Base-by-base conservation (phyloP, 30 jellyfish, hydroid and myxozoan species). In the Pelagia noctiluca region DNA sequence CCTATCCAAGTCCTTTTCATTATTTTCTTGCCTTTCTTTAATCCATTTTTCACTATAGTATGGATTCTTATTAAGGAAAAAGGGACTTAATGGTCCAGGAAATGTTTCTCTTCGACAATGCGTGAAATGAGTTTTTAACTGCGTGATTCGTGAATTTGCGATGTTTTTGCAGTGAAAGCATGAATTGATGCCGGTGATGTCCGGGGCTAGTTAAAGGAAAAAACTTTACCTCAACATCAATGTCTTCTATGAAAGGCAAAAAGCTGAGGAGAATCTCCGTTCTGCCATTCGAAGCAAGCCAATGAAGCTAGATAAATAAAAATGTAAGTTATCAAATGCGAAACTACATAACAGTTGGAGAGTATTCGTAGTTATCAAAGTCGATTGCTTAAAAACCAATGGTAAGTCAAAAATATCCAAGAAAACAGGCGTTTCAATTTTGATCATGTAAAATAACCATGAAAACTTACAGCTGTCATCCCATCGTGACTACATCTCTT, bases 231-330 rank as follows among this genome's bases (percentile, higher is more conserved):
- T 75, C 88, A 7, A 92, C 76, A 71, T 92, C 97, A 50, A 92
- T 92, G 65, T 86, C 83, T 26, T 68, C 48, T 24, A 92, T 78
- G 50, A 36, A 86, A 32, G 90, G 91, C 16, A 85, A 50, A 37
- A 92, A 60, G n/a, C 82, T 96, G 19, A 52, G 21, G 5, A 92
- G 76, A n/a, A 92, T 80, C 49, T 92, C 98, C 0, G 97, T 75
- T 80, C 98, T 71, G 31, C 98, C 98, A 86, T 92, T 92, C 50
- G 98, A 84, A 31, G 98, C 95, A 13, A 92, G 54, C 98, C 98
- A 92, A 48, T 92, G 98, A 34, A 92, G 52, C 98, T 92, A 31
- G 12, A 7, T 10, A 29, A 62, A 10, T 26, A 78, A 26, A 8
- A 31, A 22, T 25, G 24, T 11, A n/a, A 37, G 18, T 37, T 13